Base-by-base conservation (phyloP, 2,113 vertebrate species). In the Corynorhinus townsendii region DNA sequence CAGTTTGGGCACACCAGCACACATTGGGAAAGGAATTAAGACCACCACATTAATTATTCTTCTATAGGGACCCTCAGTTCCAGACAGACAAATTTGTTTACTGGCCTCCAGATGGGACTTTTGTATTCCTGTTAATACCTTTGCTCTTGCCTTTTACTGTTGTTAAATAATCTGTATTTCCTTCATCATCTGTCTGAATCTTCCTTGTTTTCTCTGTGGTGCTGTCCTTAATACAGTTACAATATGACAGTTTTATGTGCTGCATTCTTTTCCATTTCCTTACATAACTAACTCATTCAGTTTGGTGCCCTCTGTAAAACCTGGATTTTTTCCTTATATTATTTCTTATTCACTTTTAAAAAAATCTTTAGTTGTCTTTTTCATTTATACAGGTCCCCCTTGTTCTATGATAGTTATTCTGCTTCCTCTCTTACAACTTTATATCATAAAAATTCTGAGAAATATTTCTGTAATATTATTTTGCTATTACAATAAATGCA, bases 401-500 rank as follows among this genome's bases (percentile, higher is more conserved):
- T 86, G 17, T 94, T 90, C 9, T 24, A 79, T 95, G 22, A 75
- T 86, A 79, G 77, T 91, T 87, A 86, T 28, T 9, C n/a, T 52
- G 7, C 20, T 93, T 69, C 28, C 9, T 92, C 17, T 87, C 17
- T 4, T 92, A 79, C 28, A 83, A 56, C 33, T 90, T 90, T 89
- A 22, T 33, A 87, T 91, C 11, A 45, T 87, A 71, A 71, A 93
- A 45, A 66, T 82, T 96, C 45, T 95, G 76, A 93, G 4, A 75
- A 86, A 89, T 79, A 93, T 49, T 86, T 56, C 54, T 56, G 54
- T 22, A 56, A 56, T 56, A 56, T 22, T 56, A 56, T 56, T 56
- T 56, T 56, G 76, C 30, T 81, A 56, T 22, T 87, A 71, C 0
- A 86, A 73, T 91, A 73, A 89, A 35, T 40, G 71, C 43, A 68